Conservation (phyloP, 2,888 invertebrate species). For the Taenaris catops region DNA sequence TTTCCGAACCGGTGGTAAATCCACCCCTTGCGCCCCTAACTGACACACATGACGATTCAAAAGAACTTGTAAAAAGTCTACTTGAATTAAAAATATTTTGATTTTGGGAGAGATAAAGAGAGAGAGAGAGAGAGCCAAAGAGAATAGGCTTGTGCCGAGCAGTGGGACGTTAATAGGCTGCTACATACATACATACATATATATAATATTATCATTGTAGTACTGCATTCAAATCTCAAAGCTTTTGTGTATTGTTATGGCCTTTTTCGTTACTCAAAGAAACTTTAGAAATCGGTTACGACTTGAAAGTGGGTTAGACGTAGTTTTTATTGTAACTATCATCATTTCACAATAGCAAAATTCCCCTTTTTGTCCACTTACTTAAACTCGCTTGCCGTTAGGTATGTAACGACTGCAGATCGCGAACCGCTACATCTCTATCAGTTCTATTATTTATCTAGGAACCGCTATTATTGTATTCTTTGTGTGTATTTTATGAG, state of each 20-base stretch:
- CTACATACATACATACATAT: no score
- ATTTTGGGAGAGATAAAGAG: no score
- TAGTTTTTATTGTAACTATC: slow-evolving; percentile 34
- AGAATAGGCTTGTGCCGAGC: no score
- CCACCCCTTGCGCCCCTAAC: no score
- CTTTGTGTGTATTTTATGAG: slow-evolving; percentile 1
- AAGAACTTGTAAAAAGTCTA: no score
- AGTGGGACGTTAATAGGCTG: no score
- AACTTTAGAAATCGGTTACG: slow-evolving; percentile 38
- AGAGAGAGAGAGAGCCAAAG: no score
- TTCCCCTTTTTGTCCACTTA: slow-evolving; percentile 29
- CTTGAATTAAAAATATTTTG: no score
- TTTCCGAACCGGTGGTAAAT: no score
- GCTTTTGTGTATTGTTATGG: slow-evolving; percentile 18
- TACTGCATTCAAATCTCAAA: slow-evolving; percentile 19
- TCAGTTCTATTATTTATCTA: slow-evolving; percentile 17
- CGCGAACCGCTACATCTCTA: slow-evolving; percentile 6
- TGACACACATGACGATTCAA: no score
- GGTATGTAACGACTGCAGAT: slow-evolving; percentile 32
- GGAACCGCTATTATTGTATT: slow-evolving; percentile 14
- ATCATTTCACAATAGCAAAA: slow-evolving; percentile 32
- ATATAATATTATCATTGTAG: slow-evolving; percentile 10
- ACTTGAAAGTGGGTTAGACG: slow-evolving; percentile 43
- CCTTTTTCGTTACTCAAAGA: slow-evolving; percentile 17
- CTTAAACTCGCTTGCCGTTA: slow-evolving; percentile 42